Base-by-base conservation (phyloP, 2,888 invertebrate species). In the Pandemis cinnamomeana region DNA sequence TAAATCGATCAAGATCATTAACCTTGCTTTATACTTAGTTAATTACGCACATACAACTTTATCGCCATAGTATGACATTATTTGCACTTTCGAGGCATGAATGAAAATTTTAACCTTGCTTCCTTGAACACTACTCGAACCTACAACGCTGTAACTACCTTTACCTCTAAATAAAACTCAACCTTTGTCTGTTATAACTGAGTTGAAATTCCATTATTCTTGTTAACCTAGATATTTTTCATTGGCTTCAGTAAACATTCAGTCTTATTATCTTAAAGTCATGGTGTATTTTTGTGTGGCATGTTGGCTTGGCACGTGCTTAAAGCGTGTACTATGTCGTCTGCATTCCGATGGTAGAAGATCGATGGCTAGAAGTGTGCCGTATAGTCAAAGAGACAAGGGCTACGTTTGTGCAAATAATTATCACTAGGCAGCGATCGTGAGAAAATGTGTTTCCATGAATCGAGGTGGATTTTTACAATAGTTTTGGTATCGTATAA, bases 301-400 rank as follows among this genome's bases (percentile, higher is more conserved):
- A 20, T 42, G 51, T 53, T 58, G 13, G 4, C 27, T 36, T 15
- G 64, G 78, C 78, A 82, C 78, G 79, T 77, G 75, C 69, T 73
- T 36, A 15, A 53, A 78, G 68, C 81, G 81, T 82, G 83, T 77
- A 78, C 4, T 79, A 77, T 78, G 81, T 79, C 81, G 78, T 77
- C 74, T 78, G 75, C 72, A 77, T 76, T 68, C 68, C 68, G 64
- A 53, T 46, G 64, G 44, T 55, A 27, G 51, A 7, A 7, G 13
- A 53, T 41, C 7, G 41, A 42, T 13, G 44, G 55, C 51, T 51
- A 66, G 64, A 72, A 62, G 58, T 70, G 60, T 73, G 72, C 58
- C 51, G 51, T 70, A 66, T 73, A 73, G 60, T 42, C 27, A 27
- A 73, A 61, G 73, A 73, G 64, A 42, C 27, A 60, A n/a, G 27